Conservation (phyloP, 2,113 vertebrate species). For the Turdus rufiventris region DNA sequence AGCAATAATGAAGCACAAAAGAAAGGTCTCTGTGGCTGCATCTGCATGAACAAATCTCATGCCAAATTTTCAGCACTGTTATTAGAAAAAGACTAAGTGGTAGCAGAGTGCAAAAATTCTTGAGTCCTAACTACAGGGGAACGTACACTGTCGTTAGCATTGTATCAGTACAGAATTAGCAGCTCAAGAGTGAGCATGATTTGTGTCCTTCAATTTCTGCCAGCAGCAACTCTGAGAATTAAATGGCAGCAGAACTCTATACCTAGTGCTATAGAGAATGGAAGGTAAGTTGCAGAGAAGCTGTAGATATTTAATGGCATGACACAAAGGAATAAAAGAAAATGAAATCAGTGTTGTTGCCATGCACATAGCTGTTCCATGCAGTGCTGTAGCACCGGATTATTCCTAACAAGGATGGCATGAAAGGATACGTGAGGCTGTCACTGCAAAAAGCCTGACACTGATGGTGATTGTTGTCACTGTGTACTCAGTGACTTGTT, state of each 20-base stretch:
- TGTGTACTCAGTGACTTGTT: neutral
- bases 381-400: neutral
- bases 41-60: neutral
- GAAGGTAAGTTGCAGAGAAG: neutral
- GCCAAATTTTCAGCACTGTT: constrained; percentile 4
- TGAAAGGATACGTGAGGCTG: neutral
- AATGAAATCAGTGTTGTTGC: neutral
- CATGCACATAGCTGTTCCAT: neutral
- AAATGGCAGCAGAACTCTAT: constrained; percentile 6
- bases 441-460: constrained; percentile 20
- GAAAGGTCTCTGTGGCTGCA: neutral
- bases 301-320: neutral
- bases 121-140: neutral
- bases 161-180: neutral
- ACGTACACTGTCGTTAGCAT: neutral
- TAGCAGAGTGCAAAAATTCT: neutral
- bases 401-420: constrained; percentile 29
- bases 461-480: neutral
- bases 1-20: constrained; percentile 1
- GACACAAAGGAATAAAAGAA: neutral
- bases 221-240: neutral
- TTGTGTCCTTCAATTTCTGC: constrained; percentile 11
- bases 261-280: neutral
- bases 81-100: neutral
- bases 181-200: neutral